Base-by-base conservation (phyloP, 2,888 invertebrate genomes). In the Kryphioiulus occultus region DNA sequence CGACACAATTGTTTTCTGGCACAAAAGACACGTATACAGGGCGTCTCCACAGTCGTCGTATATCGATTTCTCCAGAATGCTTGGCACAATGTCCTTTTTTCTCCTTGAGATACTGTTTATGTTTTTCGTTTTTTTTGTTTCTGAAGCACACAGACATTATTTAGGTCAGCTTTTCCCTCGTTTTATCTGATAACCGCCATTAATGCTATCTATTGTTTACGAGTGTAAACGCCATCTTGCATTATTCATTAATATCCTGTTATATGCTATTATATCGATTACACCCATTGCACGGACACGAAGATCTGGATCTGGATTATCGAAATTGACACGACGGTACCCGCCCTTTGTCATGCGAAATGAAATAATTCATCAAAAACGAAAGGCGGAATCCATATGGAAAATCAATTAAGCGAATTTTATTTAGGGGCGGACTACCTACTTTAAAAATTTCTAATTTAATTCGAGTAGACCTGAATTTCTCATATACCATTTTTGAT, bases 161-260 rank as follows among this genome's bases (percentile, higher is more conserved):
- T 22, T 68, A 68, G 68, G 68, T 68, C 68, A 68, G 68, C 68
- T 26, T 68, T 59, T 22, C 59, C 19, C 59, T 59, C 59, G 22
- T 59, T 59, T 68, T 26, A 68, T 68, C 68, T 22, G 68, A 68
- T 68, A 68, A 68, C 68, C 9, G 26, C 68, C 68, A 68, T 68
- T 68, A 68, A 68, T 68, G 68, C 68, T 22, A 22, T 22, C 68
- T 68, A 68, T 68, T 68, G 68, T 68, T 68, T 68, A 68, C 68
- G 68, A 68, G 68, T 68, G 68, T 22, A 68, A 68, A 68, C 68
- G 68, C 68, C 22, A 68, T 68, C 68, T 22, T 68, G 68, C 68
- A 68, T 68, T 68, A 68, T 68, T 68, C 68, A 68, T 68, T 68
- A 68, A 68, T 68, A 68, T 68, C 68, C 68, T 68, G 68, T 68